Evolutionary conservation across 2,888 invertebrate species (phyloP).

Genomic region (Drosophila cognata): DNA sequence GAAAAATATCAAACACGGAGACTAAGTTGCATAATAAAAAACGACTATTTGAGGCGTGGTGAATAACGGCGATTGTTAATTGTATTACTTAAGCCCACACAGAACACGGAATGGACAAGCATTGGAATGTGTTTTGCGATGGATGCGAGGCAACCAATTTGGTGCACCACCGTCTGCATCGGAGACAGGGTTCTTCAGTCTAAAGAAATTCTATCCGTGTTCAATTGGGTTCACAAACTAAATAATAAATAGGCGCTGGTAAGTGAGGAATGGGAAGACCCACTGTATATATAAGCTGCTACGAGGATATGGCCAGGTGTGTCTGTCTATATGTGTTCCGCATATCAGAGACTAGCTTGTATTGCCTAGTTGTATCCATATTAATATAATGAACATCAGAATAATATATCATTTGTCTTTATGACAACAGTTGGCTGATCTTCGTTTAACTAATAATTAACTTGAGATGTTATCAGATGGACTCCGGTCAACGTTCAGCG

Average conservation of each 20-base stretch:
- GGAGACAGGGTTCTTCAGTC: not conserved
- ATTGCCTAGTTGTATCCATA: not conserved
- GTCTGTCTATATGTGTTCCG: not conserved
- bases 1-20: not conserved
- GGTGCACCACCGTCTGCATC: slow-evolving; percentile 54
- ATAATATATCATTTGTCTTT: not conserved
- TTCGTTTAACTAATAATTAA: not conserved
- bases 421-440: not conserved
- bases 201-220: not conserved
- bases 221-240: not conserved
- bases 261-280: not conserved
- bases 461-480: not conserved
- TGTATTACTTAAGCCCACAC: no score
- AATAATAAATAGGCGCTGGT: not conserved
- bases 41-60: not conserved
- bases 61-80: no score
- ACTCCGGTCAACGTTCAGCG: not conserved
- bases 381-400: not conserved
- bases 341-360: not conserved
- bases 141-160: no score
- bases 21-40: accelerated
- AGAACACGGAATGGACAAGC: no score
- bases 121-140: no score
- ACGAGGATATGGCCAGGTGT: not conserved
- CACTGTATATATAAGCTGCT: not conserved